These are phyloP conservation scores for Metridium senile DNA, from an alignment of 92 coral and sea anemone genomes.

Conservation along the genomic window DNA sequence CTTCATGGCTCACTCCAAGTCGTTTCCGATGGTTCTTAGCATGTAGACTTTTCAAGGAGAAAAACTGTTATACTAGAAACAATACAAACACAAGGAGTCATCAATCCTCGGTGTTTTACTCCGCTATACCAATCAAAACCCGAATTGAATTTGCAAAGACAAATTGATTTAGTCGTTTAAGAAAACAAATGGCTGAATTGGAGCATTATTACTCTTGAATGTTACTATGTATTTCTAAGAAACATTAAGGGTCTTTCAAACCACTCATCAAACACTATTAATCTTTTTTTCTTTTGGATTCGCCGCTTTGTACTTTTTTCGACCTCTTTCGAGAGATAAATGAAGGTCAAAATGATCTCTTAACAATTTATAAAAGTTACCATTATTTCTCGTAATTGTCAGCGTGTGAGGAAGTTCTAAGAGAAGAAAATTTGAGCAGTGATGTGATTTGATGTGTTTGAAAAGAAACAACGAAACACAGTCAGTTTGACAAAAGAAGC, in stretches of 20 bases:
- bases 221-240: constrained; percentile 18
- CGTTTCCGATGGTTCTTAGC: constrained; percentile 15
- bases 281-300: constrained; percentile 20
- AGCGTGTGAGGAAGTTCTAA: constrained; percentile 7
- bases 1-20: neutral
- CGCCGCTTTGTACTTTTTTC: constrained; percentile 14
- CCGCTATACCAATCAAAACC: constrained; percentile 26
- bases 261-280: constrained; percentile 26
- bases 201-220: neutral
- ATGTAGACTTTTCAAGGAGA: constrained; percentile 12
- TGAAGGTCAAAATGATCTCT: constrained; percentile 5
- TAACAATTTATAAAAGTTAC: neutral
- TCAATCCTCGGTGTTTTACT: constrained; percentile 18
- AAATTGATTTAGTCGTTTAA: constrained; percentile 17
- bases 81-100: constrained; percentile 26
- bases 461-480: neutral
- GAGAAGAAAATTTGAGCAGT: neutral
- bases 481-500: neutral
- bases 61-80: constrained; percentile 19
- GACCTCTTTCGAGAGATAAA: neutral
- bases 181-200: constrained; percentile 12
- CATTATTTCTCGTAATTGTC: neutral
- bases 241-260: constrained; percentile 13
- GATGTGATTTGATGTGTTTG: constrained; percentile 16
- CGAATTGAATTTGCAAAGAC: constrained; percentile 24